Percentiles rank a stretch among this genome's conserved stretches.
Conservation (phyloP, 2,797 vertebrate genomes). For the Macropodus opercularis region DNA sequence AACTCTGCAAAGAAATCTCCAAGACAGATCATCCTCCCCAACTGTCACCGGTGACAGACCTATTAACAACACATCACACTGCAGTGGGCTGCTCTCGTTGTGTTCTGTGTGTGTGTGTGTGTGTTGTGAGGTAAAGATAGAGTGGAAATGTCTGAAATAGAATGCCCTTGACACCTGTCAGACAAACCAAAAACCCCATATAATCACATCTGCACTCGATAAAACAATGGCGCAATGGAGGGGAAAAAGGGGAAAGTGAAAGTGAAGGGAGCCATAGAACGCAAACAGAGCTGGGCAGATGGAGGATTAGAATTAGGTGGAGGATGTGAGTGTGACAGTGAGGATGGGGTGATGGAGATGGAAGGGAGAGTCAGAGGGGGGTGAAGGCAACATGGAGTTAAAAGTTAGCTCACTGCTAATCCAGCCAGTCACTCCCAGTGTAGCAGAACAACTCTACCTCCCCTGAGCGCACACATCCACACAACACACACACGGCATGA, state of each 20-base stretch:
- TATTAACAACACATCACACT: constrained; percentile 77
- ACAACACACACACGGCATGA: neutral
- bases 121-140: constrained; percentile 43
- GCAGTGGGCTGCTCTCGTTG: constrained; percentile 54
- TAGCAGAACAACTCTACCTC: constrained; percentile 40
- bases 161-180: constrained; percentile 77
- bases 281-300: constrained; percentile 44
- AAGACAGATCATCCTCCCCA: constrained; percentile 70
- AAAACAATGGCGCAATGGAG: constrained; percentile 40
- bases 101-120: constrained; percentile 19
- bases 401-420: constrained; percentile 46
- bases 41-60: constrained; percentile 79
- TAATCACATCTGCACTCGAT: constrained; percentile 67
- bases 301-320: constrained; percentile 38
- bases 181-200: constrained; percentile 68
- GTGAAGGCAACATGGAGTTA: constrained; percentile 29
- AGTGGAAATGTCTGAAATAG: constrained; percentile 57
- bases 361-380: constrained; percentile 8
- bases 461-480: constrained; percentile 6
- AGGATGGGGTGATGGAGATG: constrained; percentile 47
- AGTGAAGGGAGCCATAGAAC: constrained; percentile 30
- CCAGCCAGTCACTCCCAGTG: constrained; percentile 38
- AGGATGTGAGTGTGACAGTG: constrained; percentile 34
- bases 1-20: constrained; percentile 68
- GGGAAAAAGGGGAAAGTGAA: neutral